Evolutionary conservation across 2,888 invertebrate species (phyloP).

Genomic region (Trichacis sp.): DNA sequence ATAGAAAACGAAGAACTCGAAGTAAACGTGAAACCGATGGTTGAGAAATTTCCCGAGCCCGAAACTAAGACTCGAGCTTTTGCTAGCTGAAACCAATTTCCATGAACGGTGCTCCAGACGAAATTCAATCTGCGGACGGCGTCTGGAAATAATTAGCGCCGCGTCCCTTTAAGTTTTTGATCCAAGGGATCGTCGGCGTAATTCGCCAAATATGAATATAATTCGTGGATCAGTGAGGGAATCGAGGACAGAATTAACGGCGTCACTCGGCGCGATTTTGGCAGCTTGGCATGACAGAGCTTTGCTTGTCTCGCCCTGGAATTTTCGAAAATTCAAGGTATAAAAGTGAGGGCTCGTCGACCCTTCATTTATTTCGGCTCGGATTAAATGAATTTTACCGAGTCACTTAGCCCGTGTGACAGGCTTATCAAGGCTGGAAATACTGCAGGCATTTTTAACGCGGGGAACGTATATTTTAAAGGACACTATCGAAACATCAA

Average conservation of each 20-base stretch:
- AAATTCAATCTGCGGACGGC: slow-evolving; percentile 62
- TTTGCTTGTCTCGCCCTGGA: slow-evolving; percentile 14
- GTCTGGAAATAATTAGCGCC: slow-evolving; percentile 64
- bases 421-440: slow-evolving; percentile 21
- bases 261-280: slow-evolving; percentile 22
- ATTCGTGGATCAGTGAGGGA: slow-evolving; percentile 55
- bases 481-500: slow-evolving; percentile 26
- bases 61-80: slow-evolving; percentile 18
- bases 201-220: slow-evolving; percentile 67
- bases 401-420: slow-evolving; percentile 28
- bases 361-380: slow-evolving; percentile 23
- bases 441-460: neutral
- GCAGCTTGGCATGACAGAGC: slow-evolving; percentile 13
- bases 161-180: slow-evolving; percentile 62
- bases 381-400: slow-evolving; percentile 44
- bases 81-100: slow-evolving; percentile 51
- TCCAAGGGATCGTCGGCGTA: slow-evolving; percentile 61
- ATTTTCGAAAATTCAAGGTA: slow-evolving; percentile 34
- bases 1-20: slow-evolving; percentile 18
- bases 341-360: slow-evolving; percentile 23
- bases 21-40: slow-evolving; percentile 33
- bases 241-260: slow-evolving; percentile 16
- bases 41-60: slow-evolving; percentile 29
- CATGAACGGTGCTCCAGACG: slow-evolving; percentile 41
- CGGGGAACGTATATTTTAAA: slow-evolving; percentile 20